Percentiles rank a stretch among this genome's conserved stretches.
Conservation (phyloP, 2,888 invertebrate genomes). For the Tipula vernalis region DNA sequence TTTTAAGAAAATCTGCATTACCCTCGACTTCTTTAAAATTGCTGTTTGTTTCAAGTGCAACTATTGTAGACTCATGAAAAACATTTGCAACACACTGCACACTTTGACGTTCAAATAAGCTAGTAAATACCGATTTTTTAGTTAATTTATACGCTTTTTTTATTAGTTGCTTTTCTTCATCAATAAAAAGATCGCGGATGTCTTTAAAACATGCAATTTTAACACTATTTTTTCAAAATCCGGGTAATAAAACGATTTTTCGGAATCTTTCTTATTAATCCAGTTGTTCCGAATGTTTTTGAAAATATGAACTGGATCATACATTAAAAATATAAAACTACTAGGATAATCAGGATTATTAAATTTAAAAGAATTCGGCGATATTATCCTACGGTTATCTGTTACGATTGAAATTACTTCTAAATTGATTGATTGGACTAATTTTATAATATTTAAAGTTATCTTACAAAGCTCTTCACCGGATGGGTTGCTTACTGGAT, state of each 20-base stretch:
- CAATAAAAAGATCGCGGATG: not conserved
- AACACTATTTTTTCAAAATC: not conserved
- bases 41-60: not conserved
- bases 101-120: not conserved
- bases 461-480: not conserved
- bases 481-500: not conserved
- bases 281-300: slow-evolving; percentile 10
- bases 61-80: not conserved
- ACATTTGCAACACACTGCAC: not conserved
- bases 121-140: not conserved
- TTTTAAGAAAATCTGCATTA: not conserved
- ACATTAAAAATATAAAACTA: not conserved
- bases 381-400: not conserved
- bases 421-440: not conserved
- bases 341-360: not conserved
- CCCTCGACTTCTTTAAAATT: not conserved
- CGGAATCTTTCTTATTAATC: not conserved
- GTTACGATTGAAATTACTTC: not conserved
- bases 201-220: too few relatives aligned
- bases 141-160: not conserved
- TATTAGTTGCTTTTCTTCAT: not conserved
- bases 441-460: not conserved
- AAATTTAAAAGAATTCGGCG: not conserved
- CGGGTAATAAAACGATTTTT: slow-evolving; percentile 7
- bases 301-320: not conserved